Percentiles rank a stretch among this genome's conserved stretches.
Evolutionary conservation across 2,888 invertebrate species (phyloP).

Genomic region (Drosophila paramelanica): DNA sequence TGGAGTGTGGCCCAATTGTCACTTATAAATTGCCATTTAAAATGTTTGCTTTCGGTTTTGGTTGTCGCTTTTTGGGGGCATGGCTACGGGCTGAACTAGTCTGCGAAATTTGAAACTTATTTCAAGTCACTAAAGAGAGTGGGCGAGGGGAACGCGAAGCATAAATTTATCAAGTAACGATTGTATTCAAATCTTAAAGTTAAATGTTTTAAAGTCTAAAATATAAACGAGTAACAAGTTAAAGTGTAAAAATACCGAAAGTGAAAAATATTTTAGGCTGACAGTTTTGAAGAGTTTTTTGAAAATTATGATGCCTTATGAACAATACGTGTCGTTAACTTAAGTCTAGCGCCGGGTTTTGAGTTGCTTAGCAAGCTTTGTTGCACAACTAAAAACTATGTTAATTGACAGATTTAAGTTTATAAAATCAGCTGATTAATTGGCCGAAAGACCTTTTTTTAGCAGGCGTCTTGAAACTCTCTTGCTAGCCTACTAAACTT

Average conservation of each 20-base stretch:
- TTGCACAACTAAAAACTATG: no score
- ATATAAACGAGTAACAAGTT: neutral
- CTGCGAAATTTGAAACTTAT: conserved; percentile 45
- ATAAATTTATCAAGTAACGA: conserved; percentile 18
- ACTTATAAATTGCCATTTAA: conserved; percentile 77
- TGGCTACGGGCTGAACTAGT: conserved; percentile 5
- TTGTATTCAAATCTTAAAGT: conserved; percentile 10
- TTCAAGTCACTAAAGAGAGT: conserved; percentile 12
- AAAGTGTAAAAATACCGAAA: neutral
- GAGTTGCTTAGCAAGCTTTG: no score
- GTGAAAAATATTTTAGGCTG: neutral
- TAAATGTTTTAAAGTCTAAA: neutral
- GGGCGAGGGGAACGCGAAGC: neutral
- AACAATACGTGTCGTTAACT: no score
- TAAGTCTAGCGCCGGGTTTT: no score
- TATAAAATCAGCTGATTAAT: no score
- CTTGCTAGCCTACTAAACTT: no score
- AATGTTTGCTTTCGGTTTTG: conserved; percentile 57
- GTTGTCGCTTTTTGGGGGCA: conserved; percentile 7
- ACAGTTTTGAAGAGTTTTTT: neutral
- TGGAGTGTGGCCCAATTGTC: conserved; percentile 64
- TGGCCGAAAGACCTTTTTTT: no score
- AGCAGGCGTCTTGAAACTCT: no score
- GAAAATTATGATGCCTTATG: no score
- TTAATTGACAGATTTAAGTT: no score